Evolutionary conservation across 2,888 invertebrate species (phyloP), one percentile per base, ranked within the genome.

Genomic region (Abrostola tripartita): DNA sequence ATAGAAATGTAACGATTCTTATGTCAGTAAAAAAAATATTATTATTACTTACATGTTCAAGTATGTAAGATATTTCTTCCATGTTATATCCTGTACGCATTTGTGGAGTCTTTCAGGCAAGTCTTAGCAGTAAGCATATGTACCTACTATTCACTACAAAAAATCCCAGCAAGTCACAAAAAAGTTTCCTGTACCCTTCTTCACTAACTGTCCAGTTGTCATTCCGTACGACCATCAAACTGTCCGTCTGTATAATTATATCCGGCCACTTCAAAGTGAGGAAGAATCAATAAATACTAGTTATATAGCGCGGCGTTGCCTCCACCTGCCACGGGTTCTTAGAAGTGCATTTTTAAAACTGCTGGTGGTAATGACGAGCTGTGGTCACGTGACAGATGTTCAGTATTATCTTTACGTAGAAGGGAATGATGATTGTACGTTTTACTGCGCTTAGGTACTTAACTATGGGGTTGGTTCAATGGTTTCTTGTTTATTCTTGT

Each of bases 241-340:
- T 47, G 37, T 24, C 40, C 63, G 42, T 61, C 36, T 61, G 54
- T 61, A 59, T 72, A 49, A 54, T 55, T 56, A 54, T 61, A 80
- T 80, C 71, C 70, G 61, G 35, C 35, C 44, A 81, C 83, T 76
- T 85, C 85, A 85, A 83, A 85, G 84, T 65, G 56, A 51, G 74
- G 72, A 65, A 73, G 66, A 73, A 78, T 71, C 81, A 81, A 83
- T 80, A 84, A 82, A 85, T 79, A 82, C 79, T 74, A 74, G 72
- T 68, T 78, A 67, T 65, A 65, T 76, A 63, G 61, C 66, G 72
- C 66, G 76, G 79, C 72, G 65, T 71, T 75, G 82, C 63, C 55
- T 76, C 83, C 91, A 91, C 89, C 91, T 90, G 91, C 78, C 82
- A 41, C 37, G 47, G 51, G 68, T 90, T 90, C 89, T 78, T 40